Percentiles rank a stretch among this genome's conserved stretches.
phyloP scores from a whole-genome alignment of 2,888 invertebrate species.

The Drosophila histrio region DNA sequence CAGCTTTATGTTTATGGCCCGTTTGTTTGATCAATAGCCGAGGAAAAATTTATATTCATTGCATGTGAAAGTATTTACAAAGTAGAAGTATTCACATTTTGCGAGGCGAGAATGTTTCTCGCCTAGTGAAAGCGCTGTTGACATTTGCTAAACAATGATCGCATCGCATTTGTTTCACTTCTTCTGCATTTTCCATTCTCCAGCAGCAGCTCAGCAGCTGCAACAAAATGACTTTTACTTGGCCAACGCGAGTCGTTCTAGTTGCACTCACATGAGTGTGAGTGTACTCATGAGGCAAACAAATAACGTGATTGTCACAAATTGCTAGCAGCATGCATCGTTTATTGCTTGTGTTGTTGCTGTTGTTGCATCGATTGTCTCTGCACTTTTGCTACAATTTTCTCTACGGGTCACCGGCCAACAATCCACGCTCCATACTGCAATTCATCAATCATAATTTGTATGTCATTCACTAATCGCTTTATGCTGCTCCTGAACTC shows the following conservation, averaged over 20 bases:
- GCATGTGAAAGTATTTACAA: conserved; percentile 68
- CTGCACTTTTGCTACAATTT: conserved; percentile 67
- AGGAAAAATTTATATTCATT: conserved; percentile 40
- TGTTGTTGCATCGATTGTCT: conserved; percentile 32
- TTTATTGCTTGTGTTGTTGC: conserved; percentile 31
- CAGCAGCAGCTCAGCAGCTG: conserved; percentile 33
- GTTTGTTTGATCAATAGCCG: conserved; percentile 67
- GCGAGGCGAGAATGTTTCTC: conserved; percentile 59
- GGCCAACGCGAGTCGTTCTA: conserved; percentile 47
- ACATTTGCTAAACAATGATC: conserved; percentile 48
- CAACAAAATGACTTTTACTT: conserved; percentile 59
- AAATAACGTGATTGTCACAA: conserved; percentile 71
- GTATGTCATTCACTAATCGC: conserved; percentile 72
- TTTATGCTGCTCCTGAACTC: conserved; percentile 64
- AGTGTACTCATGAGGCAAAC: conserved; percentile 27
- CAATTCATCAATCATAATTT: conserved; percentile 77
- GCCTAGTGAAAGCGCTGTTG: conserved; percentile 68
- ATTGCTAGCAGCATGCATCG: conserved; percentile 56
- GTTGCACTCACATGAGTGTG: conserved; percentile 20
- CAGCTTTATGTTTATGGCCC: conserved; percentile 1
- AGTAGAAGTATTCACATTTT: neutral
- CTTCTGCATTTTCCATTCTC: conserved; percentile 9
- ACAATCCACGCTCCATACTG: conserved; percentile 30
- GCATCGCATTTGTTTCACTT: conserved; percentile 15
- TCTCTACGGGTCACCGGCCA: conserved; percentile 68